phyloP scores from a whole-genome alignment of 2,888 invertebrate species.

The Dryobotodes eremita region DNA sequence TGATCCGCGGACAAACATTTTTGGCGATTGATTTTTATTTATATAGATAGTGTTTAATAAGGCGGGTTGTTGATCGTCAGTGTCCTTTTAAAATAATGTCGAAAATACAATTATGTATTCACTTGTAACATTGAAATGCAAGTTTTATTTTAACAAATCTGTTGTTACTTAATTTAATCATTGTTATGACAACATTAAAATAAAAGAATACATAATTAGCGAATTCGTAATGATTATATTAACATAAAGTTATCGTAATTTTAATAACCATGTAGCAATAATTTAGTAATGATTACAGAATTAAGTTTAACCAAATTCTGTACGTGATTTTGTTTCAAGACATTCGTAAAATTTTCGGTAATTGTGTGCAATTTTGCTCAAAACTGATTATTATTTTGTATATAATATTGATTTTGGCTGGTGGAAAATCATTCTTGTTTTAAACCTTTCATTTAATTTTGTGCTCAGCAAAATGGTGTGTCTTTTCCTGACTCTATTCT shows the following conservation, averaged over 20 bases:
- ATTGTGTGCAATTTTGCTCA: constrained; percentile 51
- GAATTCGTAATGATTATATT: constrained; percentile 15
- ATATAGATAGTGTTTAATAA: too few relatives aligned
- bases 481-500: not conserved
- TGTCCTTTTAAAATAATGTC: not conserved
- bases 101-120: not conserved
- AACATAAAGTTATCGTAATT: constrained; percentile 28
- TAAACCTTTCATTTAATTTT: not conserved
- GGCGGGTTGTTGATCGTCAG: not conserved
- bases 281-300: constrained; percentile 28
- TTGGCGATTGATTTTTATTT: too few relatives aligned
- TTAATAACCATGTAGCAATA: constrained; percentile 4
- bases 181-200: constrained; percentile 24
- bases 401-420: constrained; percentile 46
- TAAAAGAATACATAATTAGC: constrained; percentile 15
- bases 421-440: constrained; percentile 18
- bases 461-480: constrained; percentile 45
- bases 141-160: not conserved
- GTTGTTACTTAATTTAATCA: not conserved
- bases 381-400: constrained; percentile 62
- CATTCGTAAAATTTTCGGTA: constrained; percentile 24
- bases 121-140: not conserved
- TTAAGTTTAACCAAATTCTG: constrained; percentile 20
- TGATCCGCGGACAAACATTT: too few relatives aligned
- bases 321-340: constrained; percentile 54